Conservation (phyloP, 1,140 invertebrate species). For the Paraescarpia echinospica region DNA sequence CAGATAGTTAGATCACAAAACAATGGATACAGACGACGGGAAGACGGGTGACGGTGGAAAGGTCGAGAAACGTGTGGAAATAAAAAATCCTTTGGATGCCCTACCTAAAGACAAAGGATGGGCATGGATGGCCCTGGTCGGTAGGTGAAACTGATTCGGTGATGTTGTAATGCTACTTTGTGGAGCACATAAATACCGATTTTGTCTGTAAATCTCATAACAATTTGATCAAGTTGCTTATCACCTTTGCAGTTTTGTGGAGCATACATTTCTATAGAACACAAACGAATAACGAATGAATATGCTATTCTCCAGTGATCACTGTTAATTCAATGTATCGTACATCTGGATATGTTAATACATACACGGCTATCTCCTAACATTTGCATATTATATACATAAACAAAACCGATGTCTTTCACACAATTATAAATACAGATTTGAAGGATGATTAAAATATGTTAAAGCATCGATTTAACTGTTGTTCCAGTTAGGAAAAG, state of each 20-base stretch:
- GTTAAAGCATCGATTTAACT: too few species aligned
- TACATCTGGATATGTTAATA: not conserved
- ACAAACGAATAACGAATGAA: not conserved
- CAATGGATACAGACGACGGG: not conserved
- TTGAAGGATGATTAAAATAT: too few species aligned
- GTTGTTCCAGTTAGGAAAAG: too few species aligned
- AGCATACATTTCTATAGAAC: not conserved
- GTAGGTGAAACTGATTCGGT: not conserved
- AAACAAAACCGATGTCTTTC: too few species aligned
- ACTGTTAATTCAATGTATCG: not conserved
- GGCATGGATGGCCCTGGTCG: not conserved
- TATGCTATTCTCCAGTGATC: not conserved
- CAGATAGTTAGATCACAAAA: not conserved
- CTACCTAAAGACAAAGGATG: not conserved
- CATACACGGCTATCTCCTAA: too few species aligned
- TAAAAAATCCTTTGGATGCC: not conserved
- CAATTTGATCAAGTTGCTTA: not conserved
- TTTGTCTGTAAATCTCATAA: too few species aligned
- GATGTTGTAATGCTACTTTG: not conserved
- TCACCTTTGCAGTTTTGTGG: not conserved
- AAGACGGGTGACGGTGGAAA: not conserved
- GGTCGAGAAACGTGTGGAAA: not conserved
- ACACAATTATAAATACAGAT: too few species aligned
- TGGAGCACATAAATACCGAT: not conserved
- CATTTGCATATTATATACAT: too few species aligned